Evolutionary conservation across 2,797 vertebrate genomes (phyloP).

Genomic region (Pangasius sanitwongsei): DNA sequence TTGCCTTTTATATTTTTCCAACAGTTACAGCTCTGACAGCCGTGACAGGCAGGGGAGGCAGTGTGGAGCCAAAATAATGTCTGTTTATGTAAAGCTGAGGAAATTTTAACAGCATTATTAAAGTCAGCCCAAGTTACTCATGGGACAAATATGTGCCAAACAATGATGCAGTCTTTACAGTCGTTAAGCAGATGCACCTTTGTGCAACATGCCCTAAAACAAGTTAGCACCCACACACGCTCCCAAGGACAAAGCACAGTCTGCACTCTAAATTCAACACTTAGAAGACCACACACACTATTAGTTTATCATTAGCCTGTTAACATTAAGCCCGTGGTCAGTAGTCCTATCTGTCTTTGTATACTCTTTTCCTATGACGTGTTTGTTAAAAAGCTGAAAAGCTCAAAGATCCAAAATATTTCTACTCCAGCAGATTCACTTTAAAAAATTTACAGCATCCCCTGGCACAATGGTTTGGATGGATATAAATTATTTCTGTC

Average conservation of each 20-base stretch:
- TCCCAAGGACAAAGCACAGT: constrained; percentile 3
- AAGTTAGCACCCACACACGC: constrained; percentile 15
- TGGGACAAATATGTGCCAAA: constrained; percentile 30
- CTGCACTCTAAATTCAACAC: constrained; percentile 39
- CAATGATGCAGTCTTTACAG: constrained; percentile 9
- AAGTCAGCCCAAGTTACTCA: constrained; percentile 46
- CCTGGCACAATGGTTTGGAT: background rate
- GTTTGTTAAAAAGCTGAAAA: background rate
- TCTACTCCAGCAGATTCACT: background rate
- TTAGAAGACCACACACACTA: constrained; percentile 46
- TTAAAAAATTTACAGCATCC: constrained; percentile 11
- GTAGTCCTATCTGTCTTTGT: background rate
- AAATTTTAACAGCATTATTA: constrained; percentile 52
- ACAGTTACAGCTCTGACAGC: background rate
- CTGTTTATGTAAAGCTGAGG: constrained; percentile 38
- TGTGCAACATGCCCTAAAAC: constrained; percentile 3
- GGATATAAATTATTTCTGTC: background rate
- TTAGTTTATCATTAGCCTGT: constrained; percentile 37
- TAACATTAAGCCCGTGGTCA: constrained; percentile 17
- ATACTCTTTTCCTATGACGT: no score
- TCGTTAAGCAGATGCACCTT: constrained; percentile 41
- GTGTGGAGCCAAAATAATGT: constrained; percentile 43
- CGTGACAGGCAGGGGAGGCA: constrained; percentile 19
- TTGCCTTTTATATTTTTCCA: constrained; percentile 5
- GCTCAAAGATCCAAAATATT: background rate